Percentiles rank a stretch among this genome's conserved stretches.
Conservation (phyloP, 2,113 vertebrate species). For the Abramis brama region DNA sequence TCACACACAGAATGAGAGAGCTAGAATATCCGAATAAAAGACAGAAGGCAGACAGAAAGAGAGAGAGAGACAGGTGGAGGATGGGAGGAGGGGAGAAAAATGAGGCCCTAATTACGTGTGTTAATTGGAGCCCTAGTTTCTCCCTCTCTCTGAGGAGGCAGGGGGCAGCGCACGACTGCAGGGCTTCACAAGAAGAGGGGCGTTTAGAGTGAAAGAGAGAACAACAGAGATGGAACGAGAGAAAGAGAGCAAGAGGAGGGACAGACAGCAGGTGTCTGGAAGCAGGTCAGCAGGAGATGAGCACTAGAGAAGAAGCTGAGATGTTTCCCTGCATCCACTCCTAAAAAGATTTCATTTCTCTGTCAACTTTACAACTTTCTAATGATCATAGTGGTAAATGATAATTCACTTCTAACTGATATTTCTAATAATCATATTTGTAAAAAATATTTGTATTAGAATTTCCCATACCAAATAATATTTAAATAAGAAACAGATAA, state of each 20-base stretch:
- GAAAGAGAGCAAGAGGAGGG: background rate
- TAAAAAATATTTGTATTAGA: background rate
- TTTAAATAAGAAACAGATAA: background rate
- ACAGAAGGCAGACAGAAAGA: background rate
- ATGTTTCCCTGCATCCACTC: background rate
- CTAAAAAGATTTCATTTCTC: background rate
- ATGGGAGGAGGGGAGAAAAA: constrained; percentile 24
- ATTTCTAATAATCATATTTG: background rate
- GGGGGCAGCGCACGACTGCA: constrained; percentile 35
- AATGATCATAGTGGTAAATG: background rate
- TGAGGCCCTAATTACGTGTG: constrained; percentile 53
- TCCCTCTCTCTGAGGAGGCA: constrained; percentile 40
- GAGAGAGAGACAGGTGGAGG: constrained; percentile 1
- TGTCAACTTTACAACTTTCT: background rate
- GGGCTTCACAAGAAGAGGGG: constrained; percentile 13
- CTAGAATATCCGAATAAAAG: background rate
- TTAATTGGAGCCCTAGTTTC: constrained; percentile 58
- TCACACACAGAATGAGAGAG: constrained; percentile 6
- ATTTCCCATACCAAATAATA: background rate
- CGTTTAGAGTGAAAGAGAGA: background rate
- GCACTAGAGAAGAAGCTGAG: background rate
- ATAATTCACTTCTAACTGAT: background rate
- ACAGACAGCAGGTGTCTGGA: constrained; percentile 16
- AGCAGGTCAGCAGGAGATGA: constrained; percentile 30
- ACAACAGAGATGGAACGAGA: background rate